Evolutionary conservation across 2,113 vertebrate species (phyloP), one percentile per base, ranked within the genome.

Genomic region (Camelus bactrianus): DNA sequence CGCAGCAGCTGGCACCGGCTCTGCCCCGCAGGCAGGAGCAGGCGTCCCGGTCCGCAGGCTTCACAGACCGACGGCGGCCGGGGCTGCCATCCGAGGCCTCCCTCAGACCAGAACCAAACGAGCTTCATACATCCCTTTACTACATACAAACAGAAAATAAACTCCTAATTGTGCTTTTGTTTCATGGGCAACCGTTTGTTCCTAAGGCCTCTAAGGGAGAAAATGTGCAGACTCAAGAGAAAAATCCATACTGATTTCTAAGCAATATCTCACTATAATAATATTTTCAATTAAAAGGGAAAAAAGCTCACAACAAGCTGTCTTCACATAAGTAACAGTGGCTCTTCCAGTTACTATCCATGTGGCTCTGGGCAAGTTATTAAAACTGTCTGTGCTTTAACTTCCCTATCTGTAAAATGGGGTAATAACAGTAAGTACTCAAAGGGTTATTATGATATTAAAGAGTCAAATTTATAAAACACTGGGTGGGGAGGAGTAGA

Each of bases 211-310:
- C 42, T 17, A 93, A 75, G 52, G 77, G 32, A 73, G 69, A 82
- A 94, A 73, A 85, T 89, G 9, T 89, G 42, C 85, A 93, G 56
- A 76, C 76, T 73, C 75, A 52, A 92, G 84, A 96, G 85, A 79
- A 92, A 97, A 95, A 75, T 94, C 62, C 82, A 32, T 86, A 86
- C 30, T 35, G 62, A 92, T 69, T 88, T 82, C 58, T 84, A 93
- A 64, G 85, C 32, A 89, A 35, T 91, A 69, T 93, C 81, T 94
- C 35, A 92, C n/a, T 22, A n/a, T 69, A 91, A 95, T 93, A 70
- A 56, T 69, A 91, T 82, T 20, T 42, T 91, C 81, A 81, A 28
- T 52, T 72, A 83, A 80, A 97, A 84, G 17, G 12, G 30, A 38
- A 89, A 50, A 86, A 87, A 75, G 7, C 35, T 64, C 13, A 1